Conservation (phyloP, 2,797 vertebrate genomes). For the Triplophysa yarkandensis region DNA sequence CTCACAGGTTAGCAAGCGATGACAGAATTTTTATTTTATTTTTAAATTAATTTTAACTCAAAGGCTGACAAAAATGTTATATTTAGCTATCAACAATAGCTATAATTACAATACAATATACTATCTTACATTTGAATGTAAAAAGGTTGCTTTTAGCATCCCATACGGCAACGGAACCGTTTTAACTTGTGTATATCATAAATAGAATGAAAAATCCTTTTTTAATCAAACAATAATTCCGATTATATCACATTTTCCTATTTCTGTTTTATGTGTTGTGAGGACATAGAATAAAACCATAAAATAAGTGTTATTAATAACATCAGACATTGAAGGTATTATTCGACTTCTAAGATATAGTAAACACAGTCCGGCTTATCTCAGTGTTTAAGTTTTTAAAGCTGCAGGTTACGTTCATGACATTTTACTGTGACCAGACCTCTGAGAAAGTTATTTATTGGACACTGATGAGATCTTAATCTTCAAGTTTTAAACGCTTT, state of each 20-base stretch:
- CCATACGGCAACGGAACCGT: too few relatives aligned
- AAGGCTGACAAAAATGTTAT: too few relatives aligned
- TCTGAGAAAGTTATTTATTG: slow-evolving; percentile 20
- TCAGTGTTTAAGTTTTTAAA: slow-evolving; percentile 4
- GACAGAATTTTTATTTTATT: too few relatives aligned
- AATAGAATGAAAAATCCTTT: too few relatives aligned
- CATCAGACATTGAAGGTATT: not conserved
- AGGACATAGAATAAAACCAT: not conserved
- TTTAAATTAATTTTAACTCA: too few relatives aligned
- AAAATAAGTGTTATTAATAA: not conserved
- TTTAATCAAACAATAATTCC: too few relatives aligned
- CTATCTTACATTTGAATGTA: too few relatives aligned
- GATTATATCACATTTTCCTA: not conserved
- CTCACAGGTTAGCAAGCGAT: too few relatives aligned
- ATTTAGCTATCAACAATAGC: too few relatives aligned
- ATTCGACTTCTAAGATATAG: not conserved
- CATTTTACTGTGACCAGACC: slow-evolving; percentile 15
- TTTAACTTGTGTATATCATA: too few relatives aligned
- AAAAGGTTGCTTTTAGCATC: too few relatives aligned
- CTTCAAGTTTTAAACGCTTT: slow-evolving; percentile 41
- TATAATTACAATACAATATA: too few relatives aligned
- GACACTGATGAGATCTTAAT: slow-evolving; percentile 33
- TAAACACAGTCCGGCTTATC: not conserved
- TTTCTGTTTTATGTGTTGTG: not conserved
- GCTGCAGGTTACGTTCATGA: not conserved